Base-by-base conservation (phyloP, 1,140 invertebrate species). In the Cepaea nemoralis region DNA sequence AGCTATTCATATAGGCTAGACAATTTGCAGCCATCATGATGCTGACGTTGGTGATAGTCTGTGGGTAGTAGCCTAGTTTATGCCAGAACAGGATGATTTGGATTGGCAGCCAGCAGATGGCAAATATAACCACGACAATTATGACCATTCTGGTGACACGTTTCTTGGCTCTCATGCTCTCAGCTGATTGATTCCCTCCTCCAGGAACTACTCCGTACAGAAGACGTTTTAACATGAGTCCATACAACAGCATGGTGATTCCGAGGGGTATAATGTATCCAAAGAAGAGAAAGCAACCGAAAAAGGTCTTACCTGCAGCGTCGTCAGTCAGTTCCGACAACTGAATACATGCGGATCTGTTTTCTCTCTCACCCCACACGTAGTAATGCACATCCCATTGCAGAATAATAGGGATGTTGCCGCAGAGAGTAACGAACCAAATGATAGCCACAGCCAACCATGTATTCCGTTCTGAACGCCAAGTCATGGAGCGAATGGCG, bases 21-120 rank as follows among this genome's bases (percentile, higher is more conserved):
- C 97, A 95, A 87, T 98, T 96, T 12, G 96, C 94, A 6, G 94
- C 94, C 83, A 97, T 96, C 91, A 97, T 96, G 8, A 95, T 92
- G 27, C 95, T 93, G 85, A 96, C 94, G 86, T 94, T 85, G 1
- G 45, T 27, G 16, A 71, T 45, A 71, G 86, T 85, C 0, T 66
- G 74, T 94, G 95, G 92, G 94, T 95, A 92, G 37, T 84, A 85
- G 16, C 93, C 93, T 82, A 89, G 89, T 80, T 87, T 83, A 75
- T 91, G 91, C 66, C 91, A 67, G 71, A 92, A 89, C 77, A 92
- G 91, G 88, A 93, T 90, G 16, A 94, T 89, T 93, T 98, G 97
- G 87, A 99, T 96, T 1, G 97, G 97, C 86, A 96, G 95, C 98
- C 98, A 99, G 92, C 97, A 98, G 48, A 98, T 93, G 16, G 97